Evolutionary conservation across 2,797 vertebrate genomes (phyloP).

Genomic region (Sarcophilus harrisii): DNA sequence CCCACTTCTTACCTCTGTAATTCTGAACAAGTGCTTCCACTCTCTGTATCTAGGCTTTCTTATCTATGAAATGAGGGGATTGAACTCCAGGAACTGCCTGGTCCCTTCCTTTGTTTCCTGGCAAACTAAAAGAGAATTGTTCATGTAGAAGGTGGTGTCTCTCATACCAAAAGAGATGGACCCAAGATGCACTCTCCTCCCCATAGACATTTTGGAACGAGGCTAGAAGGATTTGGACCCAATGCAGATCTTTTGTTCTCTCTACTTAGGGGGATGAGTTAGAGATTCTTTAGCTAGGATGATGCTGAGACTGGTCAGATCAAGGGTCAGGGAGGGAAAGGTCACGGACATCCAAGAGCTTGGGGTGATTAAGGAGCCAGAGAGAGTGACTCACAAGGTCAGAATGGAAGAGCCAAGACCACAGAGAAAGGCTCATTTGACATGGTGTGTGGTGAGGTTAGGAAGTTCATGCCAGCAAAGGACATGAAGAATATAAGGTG

Average conservation of each 20-base stretch:
- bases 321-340: neutral
- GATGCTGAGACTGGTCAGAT: constrained; percentile 6
- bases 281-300: neutral
- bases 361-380: constrained; percentile 38
- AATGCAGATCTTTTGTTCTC: rapidly evolving
- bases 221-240: neutral
- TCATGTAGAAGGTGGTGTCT: neutral
- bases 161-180: neutral
- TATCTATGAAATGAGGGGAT: neutral
- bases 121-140: neutral
- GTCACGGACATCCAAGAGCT: constrained; percentile 4
- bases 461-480: neutral
- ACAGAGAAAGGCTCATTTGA: constrained; percentile 2
- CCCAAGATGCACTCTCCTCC: neutral
- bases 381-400: constrained; percentile 62
- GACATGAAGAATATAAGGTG: constrained; percentile 11
- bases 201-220: neutral
- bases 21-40: neutral
- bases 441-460: neutral
- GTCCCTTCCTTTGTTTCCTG: neutral
- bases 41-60: neutral
- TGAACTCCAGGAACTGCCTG: neutral
- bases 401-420: constrained; percentile 16
- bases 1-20: neutral
- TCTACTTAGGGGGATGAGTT: neutral